Percentiles rank a stretch among this genome's conserved stretches.
These are phyloP conservation scores for Eulemur coronatus DNA, from an alignment of 2,797 vertebrate genomes.

Conservation along the genomic window DNA sequence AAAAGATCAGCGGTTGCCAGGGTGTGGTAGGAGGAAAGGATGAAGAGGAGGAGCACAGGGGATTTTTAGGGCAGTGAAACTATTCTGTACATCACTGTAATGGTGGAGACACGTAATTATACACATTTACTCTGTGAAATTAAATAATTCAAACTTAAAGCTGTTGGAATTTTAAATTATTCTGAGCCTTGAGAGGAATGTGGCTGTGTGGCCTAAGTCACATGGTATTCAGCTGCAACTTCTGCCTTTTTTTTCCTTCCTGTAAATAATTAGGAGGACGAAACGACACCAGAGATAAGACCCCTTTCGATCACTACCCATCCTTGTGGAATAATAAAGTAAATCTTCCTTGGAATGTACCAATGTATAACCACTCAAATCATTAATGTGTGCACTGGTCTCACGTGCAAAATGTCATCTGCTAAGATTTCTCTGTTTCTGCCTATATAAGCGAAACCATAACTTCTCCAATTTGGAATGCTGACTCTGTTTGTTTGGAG, in stretches of 20 bases:
- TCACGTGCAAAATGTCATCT: too few species aligned
- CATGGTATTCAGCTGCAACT: background rate
- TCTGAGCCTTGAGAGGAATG: background rate
- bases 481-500: too few species aligned
- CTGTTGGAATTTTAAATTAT: background rate
- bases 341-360: too few species aligned
- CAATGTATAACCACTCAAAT: too few species aligned
- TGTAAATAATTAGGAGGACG: background rate
- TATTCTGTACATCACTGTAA: background rate
- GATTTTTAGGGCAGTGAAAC: background rate
- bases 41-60: background rate
- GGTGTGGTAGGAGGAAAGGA: background rate
- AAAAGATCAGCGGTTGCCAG: background rate
- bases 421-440: too few species aligned
- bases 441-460: too few species aligned
- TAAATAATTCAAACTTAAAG: background rate
- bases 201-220: background rate
- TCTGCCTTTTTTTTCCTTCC: background rate
- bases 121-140: background rate
- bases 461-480: too few species aligned
- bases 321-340: too few species aligned
- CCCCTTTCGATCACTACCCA: too few species aligned
- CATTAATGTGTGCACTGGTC: too few species aligned
- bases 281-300: too few species aligned
- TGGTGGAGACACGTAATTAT: background rate